phyloP scores from a whole-genome alignment of 2,888 invertebrate genomes.

The Gortyna flavago region DNA sequence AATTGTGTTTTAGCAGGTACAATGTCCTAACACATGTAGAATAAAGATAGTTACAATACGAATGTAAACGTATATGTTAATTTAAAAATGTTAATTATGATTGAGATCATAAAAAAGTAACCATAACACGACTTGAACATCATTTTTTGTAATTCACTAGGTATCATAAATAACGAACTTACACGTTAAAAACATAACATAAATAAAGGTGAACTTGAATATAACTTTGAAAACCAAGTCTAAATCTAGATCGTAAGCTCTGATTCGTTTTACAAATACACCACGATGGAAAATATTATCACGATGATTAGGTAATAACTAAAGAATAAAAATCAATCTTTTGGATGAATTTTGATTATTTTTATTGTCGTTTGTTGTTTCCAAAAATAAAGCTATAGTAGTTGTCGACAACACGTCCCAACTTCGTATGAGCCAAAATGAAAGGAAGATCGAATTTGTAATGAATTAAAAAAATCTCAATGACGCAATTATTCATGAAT shows the following conservation, averaged over 20 bases:
- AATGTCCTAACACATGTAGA: not conserved
- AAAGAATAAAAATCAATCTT: not conserved
- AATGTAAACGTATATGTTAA: not conserved
- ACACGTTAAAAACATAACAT: not conserved
- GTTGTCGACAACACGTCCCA: conserved; percentile 30
- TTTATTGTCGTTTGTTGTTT: too few relatives aligned
- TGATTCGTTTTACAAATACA: not conserved
- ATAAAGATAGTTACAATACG: not conserved
- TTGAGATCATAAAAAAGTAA: not conserved
- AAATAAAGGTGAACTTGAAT: not conserved
- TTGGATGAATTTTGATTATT: too few relatives aligned
- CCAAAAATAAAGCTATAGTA: conserved; percentile 25
- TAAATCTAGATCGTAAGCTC: not conserved
- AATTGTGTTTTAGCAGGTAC: conserved; percentile 21
- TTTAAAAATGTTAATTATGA: not conserved
- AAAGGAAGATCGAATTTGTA: conserved; percentile 67
- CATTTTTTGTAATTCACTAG: not conserved
- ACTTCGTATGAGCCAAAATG: conserved; percentile 58
- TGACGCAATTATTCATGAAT: conserved; percentile 74
- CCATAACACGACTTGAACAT: not conserved
- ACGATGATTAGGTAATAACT: not conserved
- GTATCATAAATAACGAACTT: not conserved
- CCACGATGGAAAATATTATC: not conserved
- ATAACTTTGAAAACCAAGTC: not conserved
- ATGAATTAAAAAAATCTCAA: conserved; percentile 63